Evolutionary conservation across 1,140 invertebrate species (phyloP).

Genomic region (Trichogramma pretiosum): DNA sequence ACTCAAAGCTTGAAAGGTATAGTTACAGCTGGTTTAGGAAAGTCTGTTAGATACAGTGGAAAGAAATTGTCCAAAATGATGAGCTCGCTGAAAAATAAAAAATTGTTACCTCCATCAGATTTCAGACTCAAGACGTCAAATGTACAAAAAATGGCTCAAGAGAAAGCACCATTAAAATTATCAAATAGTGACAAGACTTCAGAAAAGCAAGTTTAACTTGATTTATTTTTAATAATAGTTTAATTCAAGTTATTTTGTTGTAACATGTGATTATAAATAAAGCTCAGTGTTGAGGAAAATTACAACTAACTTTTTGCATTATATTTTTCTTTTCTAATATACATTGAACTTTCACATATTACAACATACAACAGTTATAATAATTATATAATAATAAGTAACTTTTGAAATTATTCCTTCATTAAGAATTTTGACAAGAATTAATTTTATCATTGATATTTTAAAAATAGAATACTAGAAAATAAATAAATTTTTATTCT

Average conservation of each 20-base stretch:
- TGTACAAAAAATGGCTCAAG: too few species aligned
- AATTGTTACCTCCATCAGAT: constrained; percentile 11
- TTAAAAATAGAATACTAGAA: background rate
- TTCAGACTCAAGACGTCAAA: background rate
- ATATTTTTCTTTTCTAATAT: too few species aligned
- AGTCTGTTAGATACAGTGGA: constrained; percentile 67
- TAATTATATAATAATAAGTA: too few species aligned
- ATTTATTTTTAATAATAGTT: too few species aligned
- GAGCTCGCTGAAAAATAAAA: constrained; percentile 21
- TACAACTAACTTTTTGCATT: too few species aligned
- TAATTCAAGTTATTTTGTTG: constrained; percentile 5
- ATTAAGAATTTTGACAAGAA: too few species aligned
- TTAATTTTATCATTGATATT: too few species aligned
- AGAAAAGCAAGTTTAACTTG: constrained; percentile 15
- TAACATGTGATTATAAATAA: constrained; percentile 15
- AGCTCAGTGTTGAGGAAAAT: background rate
- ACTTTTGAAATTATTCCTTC: too few species aligned
- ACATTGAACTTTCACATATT: too few species aligned
- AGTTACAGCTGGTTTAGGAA: constrained; percentile 70
- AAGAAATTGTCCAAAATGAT: constrained; percentile 69
- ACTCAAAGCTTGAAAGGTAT: constrained; percentile 83
- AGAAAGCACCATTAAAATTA: too few species aligned
- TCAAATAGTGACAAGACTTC: constrained; percentile 19
- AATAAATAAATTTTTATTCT: constrained; percentile 17
- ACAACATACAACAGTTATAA: too few species aligned